phyloP scores from a whole-genome alignment of 2,113 vertebrate species.

The Hassar affinis region DNA sequence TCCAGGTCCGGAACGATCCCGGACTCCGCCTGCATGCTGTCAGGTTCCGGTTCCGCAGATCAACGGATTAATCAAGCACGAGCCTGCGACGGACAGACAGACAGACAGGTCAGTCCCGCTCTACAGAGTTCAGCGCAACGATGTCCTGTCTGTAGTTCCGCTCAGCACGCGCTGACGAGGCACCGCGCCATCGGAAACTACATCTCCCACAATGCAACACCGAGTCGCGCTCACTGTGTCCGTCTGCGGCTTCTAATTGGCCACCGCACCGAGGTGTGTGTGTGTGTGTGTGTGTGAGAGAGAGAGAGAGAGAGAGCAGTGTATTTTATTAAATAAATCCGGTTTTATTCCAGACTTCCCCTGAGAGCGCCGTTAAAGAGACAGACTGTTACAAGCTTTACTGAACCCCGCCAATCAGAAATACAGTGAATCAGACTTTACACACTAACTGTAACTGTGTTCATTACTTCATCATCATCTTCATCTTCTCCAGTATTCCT shows the following conservation, averaged over 20 bases:
- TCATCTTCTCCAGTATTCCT: too few species aligned
- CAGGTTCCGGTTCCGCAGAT: background rate
- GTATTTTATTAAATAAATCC: too few species aligned
- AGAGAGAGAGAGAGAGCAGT: too few species aligned
- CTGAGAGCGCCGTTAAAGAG: too few species aligned
- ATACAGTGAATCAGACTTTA: too few species aligned
- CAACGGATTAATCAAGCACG: background rate
- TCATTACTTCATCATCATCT: too few species aligned
- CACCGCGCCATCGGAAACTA: background rate
- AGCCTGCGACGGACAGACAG: background rate
- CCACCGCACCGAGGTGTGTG: background rate
- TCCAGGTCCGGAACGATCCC: slow-evolving; percentile 27
- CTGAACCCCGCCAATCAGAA: too few species aligned
- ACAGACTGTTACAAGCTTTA: too few species aligned
- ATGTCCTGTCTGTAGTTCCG: slow-evolving; percentile 12
- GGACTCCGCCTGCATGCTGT: slow-evolving; percentile 22
- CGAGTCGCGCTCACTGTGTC: background rate
- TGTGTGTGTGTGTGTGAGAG: background rate
- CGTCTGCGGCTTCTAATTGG: background rate
- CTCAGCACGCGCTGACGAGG: background rate
- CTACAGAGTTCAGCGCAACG: background rate
- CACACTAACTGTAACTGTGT: too few species aligned
- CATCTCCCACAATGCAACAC: background rate
- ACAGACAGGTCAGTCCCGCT: background rate
- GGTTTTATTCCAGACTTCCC: too few species aligned